Evolutionary conservation across 2,797 vertebrate species (phyloP).

Genomic region (Austrolebias charrua): DNA sequence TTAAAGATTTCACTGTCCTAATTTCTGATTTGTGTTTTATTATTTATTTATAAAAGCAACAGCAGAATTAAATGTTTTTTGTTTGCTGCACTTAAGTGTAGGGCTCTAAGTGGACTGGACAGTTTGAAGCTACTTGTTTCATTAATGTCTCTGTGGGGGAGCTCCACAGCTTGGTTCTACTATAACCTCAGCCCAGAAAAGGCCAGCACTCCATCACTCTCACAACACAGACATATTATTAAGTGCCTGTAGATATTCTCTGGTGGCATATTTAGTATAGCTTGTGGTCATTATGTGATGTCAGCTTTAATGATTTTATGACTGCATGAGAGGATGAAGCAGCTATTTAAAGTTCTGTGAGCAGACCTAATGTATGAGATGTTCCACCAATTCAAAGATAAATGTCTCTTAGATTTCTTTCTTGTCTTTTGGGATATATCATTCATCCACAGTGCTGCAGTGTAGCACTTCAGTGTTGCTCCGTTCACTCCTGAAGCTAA

Average conservation of each 20-base stretch:
- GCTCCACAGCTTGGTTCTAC: conserved; percentile 44
- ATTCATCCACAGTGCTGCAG: conserved; percentile 26
- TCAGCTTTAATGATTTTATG: conserved; percentile 43
- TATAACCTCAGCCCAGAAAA: conserved; percentile 47
- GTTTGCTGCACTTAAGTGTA: neutral
- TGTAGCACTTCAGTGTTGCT: conserved; percentile 6
- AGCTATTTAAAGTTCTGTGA: conserved; percentile 35
- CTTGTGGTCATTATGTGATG: conserved; percentile 35
- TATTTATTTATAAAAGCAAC: conserved; percentile 4
- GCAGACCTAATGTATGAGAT: conserved; percentile 21
- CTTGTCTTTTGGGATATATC: conserved; percentile 36
- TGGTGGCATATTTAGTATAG: conserved; percentile 35
- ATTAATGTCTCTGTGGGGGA: conserved; percentile 70
- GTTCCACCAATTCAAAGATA: conserved; percentile 2
- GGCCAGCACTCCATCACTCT: conserved; percentile 40
- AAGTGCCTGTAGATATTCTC: conserved; percentile 44
- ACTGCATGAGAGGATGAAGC: conserved; percentile 37
- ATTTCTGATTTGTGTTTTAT: neutral
- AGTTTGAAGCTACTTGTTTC: conserved; percentile 62
- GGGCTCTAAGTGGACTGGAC: conserved; percentile 38
- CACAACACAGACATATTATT: conserved; percentile 39
- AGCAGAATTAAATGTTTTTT: conserved; percentile 9
- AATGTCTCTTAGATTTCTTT: conserved; percentile 31
- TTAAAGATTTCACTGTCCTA: no score
- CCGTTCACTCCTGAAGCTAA: conserved; percentile 1